Conservation (phyloP, 2,797 vertebrate genomes). For the Pitangus sulphuratus region DNA sequence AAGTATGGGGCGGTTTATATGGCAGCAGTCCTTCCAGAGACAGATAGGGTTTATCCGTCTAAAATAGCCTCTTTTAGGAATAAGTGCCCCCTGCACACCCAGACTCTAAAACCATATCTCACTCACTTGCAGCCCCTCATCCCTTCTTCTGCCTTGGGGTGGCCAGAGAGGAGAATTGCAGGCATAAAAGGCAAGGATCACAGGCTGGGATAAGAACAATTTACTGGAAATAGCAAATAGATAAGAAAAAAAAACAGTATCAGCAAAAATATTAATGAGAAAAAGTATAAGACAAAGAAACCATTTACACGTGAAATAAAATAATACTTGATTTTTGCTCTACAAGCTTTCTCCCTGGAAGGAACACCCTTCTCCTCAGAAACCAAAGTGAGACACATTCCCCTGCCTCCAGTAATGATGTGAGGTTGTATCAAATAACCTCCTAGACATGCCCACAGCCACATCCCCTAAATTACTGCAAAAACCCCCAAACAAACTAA, state of each 20-base stretch:
- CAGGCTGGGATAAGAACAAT: not conserved
- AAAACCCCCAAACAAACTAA: not conserved
- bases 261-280: not conserved
- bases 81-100: not conserved
- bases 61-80: not conserved
- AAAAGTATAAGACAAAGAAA: not conserved
- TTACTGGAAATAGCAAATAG: not conserved
- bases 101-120: not conserved
- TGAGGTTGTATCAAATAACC: not conserved
- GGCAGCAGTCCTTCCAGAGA: not conserved
- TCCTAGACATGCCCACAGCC: not conserved
- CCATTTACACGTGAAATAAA: not conserved
- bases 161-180: not conserved
- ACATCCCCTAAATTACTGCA: not conserved
- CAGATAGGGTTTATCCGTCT: not conserved
- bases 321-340: accelerated
- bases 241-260: not conserved
- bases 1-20: not conserved
- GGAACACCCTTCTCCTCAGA: not conserved
- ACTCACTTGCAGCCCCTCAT: not conserved
- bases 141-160: not conserved
- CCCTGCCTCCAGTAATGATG: not conserved
- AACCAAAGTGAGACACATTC: not conserved
- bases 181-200: not conserved
- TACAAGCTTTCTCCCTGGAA: not conserved